A percentile compares a stretch with the other conserved stretches of the same genome.
These are phyloP conservation scores for Tragelaphus imberbis DNA, from an alignment of 2,113 vertebrate species.

Conservation along the genomic window DNA sequence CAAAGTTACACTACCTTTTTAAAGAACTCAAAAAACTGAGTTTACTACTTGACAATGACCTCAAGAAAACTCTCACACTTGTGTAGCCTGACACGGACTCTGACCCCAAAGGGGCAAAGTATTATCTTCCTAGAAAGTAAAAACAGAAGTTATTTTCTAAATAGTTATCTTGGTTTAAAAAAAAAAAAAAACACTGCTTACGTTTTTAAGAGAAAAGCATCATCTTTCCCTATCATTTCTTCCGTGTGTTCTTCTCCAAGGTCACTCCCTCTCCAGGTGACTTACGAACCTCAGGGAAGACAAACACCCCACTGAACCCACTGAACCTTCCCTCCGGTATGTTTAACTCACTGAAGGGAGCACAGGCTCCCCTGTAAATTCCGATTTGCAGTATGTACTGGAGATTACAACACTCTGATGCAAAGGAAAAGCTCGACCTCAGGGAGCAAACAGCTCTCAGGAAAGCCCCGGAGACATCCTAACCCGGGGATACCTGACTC, in stretches of 20 bases:
- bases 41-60: neutral
- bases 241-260: neutral
- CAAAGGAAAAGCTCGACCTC: neutral
- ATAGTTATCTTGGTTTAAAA: neutral
- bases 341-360: neutral
- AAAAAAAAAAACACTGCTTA: neutral
- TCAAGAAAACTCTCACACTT: neutral
- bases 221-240: neutral
- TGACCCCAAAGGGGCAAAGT: neutral
- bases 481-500: rapidly evolving
- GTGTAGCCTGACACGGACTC: neutral
- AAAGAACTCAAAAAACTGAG: neutral
- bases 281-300: neutral
- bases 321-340: neutral
- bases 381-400: neutral
- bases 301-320: too few species aligned
- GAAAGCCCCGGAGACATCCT: neutral
- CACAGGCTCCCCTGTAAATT: neutral
- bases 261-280: neutral
- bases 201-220: neutral
- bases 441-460: neutral
- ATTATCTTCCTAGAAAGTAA: neutral
- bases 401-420: neutral
- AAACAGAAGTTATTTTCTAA: neutral
- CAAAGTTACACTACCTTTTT: neutral